A percentile compares a stretch with the other conserved stretches of the same genome.
These are phyloP conservation scores for Eumacrocentrus americanus DNA, from an alignment of 2,888 invertebrate species.

Conservation along the genomic window DNA sequence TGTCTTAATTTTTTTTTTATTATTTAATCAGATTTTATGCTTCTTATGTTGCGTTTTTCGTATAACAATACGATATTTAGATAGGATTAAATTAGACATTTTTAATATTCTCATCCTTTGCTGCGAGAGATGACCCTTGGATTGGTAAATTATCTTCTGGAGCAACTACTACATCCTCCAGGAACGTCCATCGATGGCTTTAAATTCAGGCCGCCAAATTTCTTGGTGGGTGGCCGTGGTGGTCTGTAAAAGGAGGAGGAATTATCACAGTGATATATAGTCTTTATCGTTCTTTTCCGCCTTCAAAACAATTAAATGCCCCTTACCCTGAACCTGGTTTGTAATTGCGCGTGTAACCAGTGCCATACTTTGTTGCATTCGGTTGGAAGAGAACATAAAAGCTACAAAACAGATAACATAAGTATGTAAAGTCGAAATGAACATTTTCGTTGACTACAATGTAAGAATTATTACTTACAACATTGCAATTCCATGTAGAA, in stretches of 20 bases:
- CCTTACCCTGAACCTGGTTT: conserved; percentile 45
- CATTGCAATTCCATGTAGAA: conserved; percentile 44
- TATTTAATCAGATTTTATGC: neutral
- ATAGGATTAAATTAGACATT: neutral
- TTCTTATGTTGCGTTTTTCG: too few species aligned
- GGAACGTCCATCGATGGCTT: conserved; percentile 39
- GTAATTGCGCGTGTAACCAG: conserved; percentile 39
- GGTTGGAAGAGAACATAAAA: conserved; percentile 45
- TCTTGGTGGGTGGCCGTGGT: conserved; percentile 43
- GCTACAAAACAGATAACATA: conserved; percentile 35
- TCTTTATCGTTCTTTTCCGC: too few species aligned
- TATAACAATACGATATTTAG: neutral
- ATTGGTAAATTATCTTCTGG: conserved; percentile 22
- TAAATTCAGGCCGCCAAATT: conserved; percentile 44
- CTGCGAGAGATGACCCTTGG: neutral
- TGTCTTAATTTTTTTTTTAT: neutral
- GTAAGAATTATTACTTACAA: conserved; percentile 41
- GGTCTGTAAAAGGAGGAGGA: conserved; percentile 37
- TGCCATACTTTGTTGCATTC: conserved; percentile 33
- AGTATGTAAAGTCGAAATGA: neutral
- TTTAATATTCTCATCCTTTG: conserved; percentile 2
- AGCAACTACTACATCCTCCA: conserved; percentile 51
- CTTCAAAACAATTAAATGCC: neutral
- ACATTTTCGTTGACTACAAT: neutral
- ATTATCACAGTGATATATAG: neutral